Evolutionary conservation across 2,113 vertebrate species (phyloP), one percentile per base, ranked within the genome.

Genomic region (Ptychochromis oligacanthus): DNA sequence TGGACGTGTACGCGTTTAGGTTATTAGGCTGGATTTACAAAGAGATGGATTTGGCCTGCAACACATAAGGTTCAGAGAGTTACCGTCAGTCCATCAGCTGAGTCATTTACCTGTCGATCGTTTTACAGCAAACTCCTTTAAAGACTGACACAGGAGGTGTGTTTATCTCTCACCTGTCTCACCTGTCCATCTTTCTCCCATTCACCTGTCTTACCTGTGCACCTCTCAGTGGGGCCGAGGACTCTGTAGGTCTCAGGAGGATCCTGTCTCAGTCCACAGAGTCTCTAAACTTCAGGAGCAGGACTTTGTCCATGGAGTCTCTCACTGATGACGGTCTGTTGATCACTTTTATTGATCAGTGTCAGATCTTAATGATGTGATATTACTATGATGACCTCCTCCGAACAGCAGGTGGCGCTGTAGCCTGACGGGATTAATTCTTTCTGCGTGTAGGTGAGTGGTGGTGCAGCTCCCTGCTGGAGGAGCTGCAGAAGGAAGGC

Each of bases 231-330:
- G 97, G 95, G 0, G 95, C 96, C 10, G 98, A 98, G 20, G 97
- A 97, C 1, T 94, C 97, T 0, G 89, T 97, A 75, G 97, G 98
- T 8, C 94, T 99, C 62, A 95, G 97, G 54, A 93, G 97, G 34
- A 99, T 99, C 87, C 94, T 99, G 40, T 99, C 98, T 15, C 98
- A 99, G 88, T 98, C 98, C 84, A 99, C 97, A 0, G 98, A 98
- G 75, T 98, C 98, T 3, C 94, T 99, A 81, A 99, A 99, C 95
- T 95, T 97, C 94, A 96, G 97, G 70, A 98, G 97, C 95, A 94
- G 98, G 5, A 96, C 98, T 1, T 91, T 98, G 24, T 99, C 98
- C 0, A 97, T 99, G 94, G 98, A 99, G 92, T 98, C 97, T 1
- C 95, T 99, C 22, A 97, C 97, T 0, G 98, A 99, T 0, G 98